These are phyloP conservation scores for Odiellus spinosus DNA, from an alignment of 2,888 invertebrate genomes.

Conservation along the genomic window DNA sequence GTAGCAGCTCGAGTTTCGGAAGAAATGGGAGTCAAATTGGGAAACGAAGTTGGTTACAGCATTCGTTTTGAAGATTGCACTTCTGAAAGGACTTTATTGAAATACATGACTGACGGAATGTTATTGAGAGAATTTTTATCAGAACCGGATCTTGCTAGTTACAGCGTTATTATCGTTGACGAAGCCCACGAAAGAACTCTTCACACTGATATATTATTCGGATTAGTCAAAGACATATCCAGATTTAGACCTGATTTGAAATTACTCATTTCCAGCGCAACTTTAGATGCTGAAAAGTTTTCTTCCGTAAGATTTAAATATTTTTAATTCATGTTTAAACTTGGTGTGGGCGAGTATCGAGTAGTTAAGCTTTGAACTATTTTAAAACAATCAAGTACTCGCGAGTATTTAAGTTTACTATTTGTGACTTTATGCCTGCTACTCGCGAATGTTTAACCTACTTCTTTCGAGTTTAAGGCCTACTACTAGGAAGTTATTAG, in stretches of 20 bases:
- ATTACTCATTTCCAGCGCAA: slow-evolving; percentile 91
- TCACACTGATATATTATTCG: slow-evolving; percentile 96
- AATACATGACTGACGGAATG: slow-evolving; percentile 99
- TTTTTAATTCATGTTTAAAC: slow-evolving; percentile 5
- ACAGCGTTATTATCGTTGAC: slow-evolving; percentile 94
- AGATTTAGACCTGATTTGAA: slow-evolving; percentile 86
- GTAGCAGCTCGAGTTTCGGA: slow-evolving; percentile 95
- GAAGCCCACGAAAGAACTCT: slow-evolving; percentile 97
- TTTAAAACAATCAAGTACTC: too few relatives aligned
- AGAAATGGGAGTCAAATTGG: slow-evolving; percentile 91
- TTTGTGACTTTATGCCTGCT: too few relatives aligned
- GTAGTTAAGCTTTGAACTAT: too few relatives aligned
- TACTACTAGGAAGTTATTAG: too few relatives aligned
- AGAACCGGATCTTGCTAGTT: slow-evolving; percentile 87
- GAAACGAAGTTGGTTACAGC: slow-evolving; percentile 48
- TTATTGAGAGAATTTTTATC: slow-evolving; percentile 89
- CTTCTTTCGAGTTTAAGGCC: too few relatives aligned
- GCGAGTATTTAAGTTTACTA: too few relatives aligned
- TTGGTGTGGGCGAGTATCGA: too few relatives aligned
- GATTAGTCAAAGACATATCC: slow-evolving; percentile 81
- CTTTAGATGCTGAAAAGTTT: slow-evolving; percentile 94
- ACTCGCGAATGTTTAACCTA: too few relatives aligned
- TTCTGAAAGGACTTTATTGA: slow-evolving; percentile 85
- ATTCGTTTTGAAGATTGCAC: slow-evolving; percentile 99
- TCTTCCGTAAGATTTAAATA: slow-evolving; percentile 40